Base-by-base conservation (phyloP, 2,888 invertebrate species). In the Cataglyphis altisquamis region DNA sequence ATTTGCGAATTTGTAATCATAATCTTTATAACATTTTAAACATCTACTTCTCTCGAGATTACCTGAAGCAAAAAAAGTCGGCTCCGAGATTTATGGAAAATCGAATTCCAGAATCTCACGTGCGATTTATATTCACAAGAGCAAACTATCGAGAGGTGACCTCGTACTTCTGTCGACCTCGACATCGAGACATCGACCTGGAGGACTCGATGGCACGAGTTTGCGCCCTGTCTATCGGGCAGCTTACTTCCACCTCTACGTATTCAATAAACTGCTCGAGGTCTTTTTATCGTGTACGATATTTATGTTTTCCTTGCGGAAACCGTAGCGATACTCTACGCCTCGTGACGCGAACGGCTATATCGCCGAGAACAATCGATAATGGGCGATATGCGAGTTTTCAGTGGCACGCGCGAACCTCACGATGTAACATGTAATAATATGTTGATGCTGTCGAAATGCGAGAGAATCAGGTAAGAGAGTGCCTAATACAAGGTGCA, bases 111-210 rank as follows among this genome's bases (percentile, higher is more conserved):
- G 70, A 60, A 62, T 70, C 32, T 60, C 70, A 36, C 70, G 45
- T 45, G 78, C 45, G 12, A 70, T 60, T 78, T 70, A 70, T 78
- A 70, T 70, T 32, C 45, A 70, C 45, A 3, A 41, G 15, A 12
- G 21, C 41, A 32, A 60, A 78, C 70, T 70, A 78, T 78, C 78
- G 78, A 83, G 41, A 63, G 48, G 12, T 48, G 41, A 25, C 32
- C 3, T 21, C 9, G 70, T 21, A 39, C 39, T 12, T 12, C n/a
- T 10, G 25, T 80, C 67, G 67, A 66, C 52, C 68, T 62, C 32
- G 5, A n/a, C 60, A 36, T 83, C 78, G 70, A 80, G 60, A 80
- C 39, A 80, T 83, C 83, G 83, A 83, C 25, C 52, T 63, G 45
- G 63, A n/a, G 36, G 10, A 12, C 45, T 77, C 77, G 82, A 77